Evolutionary conservation across 2,113 vertebrate species (phyloP).

Genomic region (Antechinus flavipes): DNA sequence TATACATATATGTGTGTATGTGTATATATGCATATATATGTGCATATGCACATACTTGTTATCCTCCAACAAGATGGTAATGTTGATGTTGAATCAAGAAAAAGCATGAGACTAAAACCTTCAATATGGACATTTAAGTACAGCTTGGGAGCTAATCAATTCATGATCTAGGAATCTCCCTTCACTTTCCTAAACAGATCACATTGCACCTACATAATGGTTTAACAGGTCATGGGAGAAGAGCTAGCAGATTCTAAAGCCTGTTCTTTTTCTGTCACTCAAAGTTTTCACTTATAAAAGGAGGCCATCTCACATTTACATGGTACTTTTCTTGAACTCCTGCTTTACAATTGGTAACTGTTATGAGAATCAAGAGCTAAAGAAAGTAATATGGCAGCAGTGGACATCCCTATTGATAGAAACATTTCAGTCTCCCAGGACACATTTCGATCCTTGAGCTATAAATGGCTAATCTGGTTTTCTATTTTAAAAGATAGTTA

Average conservation of each 20-base stretch:
- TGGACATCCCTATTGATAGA: background rate
- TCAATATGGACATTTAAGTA: background rate
- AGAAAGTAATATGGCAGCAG: background rate
- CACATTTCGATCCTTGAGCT: background rate
- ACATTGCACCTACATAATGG: too few species aligned
- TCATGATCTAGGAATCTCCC: background rate
- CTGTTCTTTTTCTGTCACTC: background rate
- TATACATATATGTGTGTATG: too few species aligned
- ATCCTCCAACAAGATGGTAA: background rate
- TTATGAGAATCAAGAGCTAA: background rate
- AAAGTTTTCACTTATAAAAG: background rate
- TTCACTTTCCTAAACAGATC: background rate
- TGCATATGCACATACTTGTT: too few species aligned
- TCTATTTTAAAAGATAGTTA: background rate
- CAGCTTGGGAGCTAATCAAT: background rate
- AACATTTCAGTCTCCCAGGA: background rate
- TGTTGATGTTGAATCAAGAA: background rate
- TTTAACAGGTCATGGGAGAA: background rate
- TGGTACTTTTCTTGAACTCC: background rate
- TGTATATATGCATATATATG: too few species aligned
- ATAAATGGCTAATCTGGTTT: background rate
- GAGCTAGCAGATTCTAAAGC: background rate
- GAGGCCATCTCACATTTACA: background rate
- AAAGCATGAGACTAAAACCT: background rate
- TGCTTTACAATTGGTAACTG: fast-evolving